Conservation (phyloP, 2,113 vertebrate genomes). For the Noturus placidus region DNA sequence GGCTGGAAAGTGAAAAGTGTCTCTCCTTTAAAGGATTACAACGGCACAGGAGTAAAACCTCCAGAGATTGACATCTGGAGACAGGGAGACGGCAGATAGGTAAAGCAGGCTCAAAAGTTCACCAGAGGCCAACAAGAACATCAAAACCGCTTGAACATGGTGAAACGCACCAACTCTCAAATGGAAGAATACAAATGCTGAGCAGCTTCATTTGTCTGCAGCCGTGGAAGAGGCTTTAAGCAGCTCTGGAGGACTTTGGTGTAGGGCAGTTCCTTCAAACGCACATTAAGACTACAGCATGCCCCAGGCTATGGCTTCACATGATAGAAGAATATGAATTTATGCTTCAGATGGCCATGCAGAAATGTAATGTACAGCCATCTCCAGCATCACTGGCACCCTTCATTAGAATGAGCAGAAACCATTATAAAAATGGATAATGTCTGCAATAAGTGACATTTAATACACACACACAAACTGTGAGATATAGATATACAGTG, state of each 20-base stretch:
- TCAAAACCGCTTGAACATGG: conserved; percentile 14
- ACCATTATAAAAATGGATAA: background rate
- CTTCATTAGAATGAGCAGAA: background rate
- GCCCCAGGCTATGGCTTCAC: conserved; percentile 17
- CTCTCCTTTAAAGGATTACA: conserved; percentile 64
- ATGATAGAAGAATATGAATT: conserved; percentile 27
- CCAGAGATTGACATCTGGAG: background rate
- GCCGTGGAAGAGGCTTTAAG: background rate
- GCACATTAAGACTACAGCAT: conserved; percentile 33
- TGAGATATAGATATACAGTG: too few species aligned
- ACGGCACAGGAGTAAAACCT: conserved; percentile 12
- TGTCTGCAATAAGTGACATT: background rate
- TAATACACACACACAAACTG: too few species aligned
- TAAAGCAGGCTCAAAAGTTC: conserved; percentile 4
- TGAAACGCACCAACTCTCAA: background rate
- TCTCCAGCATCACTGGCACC: background rate
- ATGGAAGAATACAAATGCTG: conserved; percentile 7
- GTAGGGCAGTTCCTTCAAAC: conserved; percentile 40
- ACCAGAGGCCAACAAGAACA: conserved; percentile 15
- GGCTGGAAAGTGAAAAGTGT: conserved; percentile 24
- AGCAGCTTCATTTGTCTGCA: conserved; percentile 6
- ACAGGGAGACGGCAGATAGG: background rate
- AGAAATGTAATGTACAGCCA: background rate
- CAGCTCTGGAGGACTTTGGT: background rate
- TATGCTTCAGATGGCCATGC: conserved; percentile 34